phyloP scores from a whole-genome alignment of 2,888 invertebrate genomes.

The Luperina nickerlii region DNA sequence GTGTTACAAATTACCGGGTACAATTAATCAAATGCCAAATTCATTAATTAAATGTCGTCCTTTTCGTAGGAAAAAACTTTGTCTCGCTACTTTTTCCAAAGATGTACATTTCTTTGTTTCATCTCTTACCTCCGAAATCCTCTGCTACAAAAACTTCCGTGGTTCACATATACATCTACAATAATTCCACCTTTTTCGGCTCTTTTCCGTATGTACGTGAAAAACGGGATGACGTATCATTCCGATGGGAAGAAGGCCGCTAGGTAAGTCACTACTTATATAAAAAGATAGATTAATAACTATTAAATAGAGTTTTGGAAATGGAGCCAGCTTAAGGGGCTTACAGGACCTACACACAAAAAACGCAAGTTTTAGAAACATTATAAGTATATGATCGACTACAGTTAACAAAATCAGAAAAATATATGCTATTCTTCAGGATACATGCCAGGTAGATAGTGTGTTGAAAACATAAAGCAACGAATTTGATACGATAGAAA shows the following conservation, averaged over 20 bases:
- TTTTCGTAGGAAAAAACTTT: neutral
- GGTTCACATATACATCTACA: slow-evolving; percentile 31
- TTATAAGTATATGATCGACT: too few relatives aligned
- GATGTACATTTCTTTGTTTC: neutral
- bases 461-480: too few relatives aligned
- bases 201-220: slow-evolving; percentile 4
- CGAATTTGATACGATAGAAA: too few relatives aligned
- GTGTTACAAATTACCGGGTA: neutral
- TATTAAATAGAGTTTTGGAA: neutral
- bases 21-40: neutral
- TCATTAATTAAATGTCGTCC: neutral
- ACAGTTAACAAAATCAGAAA: too few relatives aligned
- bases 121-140: neutral
- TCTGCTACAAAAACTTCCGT: neutral
- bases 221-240: neutral
- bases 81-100: neutral
- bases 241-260: neutral
- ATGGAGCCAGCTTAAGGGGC: neutral
- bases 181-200: slow-evolving; percentile 8
- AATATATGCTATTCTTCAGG: too few relatives aligned
- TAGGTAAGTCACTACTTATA: too few relatives aligned
- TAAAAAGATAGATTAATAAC: neutral
- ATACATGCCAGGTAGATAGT: too few relatives aligned
- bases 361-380: too few relatives aligned
- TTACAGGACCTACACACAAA: too few relatives aligned